Base-by-base conservation (phyloP, 2,888 invertebrate species). In the Altica lythri region DNA sequence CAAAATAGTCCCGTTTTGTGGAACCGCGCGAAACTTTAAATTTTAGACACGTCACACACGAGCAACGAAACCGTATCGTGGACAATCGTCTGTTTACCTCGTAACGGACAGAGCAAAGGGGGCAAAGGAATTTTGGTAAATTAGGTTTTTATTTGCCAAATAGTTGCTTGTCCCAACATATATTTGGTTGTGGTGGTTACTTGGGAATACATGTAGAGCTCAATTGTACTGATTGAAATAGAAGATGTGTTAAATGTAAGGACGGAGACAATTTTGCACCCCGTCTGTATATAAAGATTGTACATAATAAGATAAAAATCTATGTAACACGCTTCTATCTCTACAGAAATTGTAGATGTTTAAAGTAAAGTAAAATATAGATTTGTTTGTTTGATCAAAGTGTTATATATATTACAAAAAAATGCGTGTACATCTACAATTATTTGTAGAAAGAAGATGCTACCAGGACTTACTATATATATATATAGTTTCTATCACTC, bases 401-500 rank as follows among this genome's bases (percentile, higher is more conserved):
- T 32, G 19, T 47, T 47, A 52, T 55, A n/a, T n/a, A n/a, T n/a
- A 25, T 44, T 49, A 50, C 44, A 47, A 50, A 52, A 52, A 32
- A 46, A 48, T 42, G 19, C 42, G 35, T 18, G n/a, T 35, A 40
- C 42, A 55, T 53, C 45, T 48, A 53, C 53, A 59, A 40, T 48
- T 55, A 37, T 43, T 49, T 55, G 55, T 32, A 37, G 38, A 49
- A 54, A 55, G n/a, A 46, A 60, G 45, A 56, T 53, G 54, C 51
- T 47, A 32, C 50, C 48, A 50, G 45, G 44, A 44, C 57, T 51
- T 50, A 53, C 46, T 54, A 47, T 63, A 62, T 68, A 67, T 54
- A 47, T 63, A 62, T 68, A 67, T 60, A 60, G 62, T 65, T n/a
- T 68, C 73, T 75, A 75, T 75, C 75, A 75, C 73, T 75, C 69